phyloP scores from a whole-genome alignment of 2,797 vertebrate genomes.

The Acanthurus lineatus region DNA sequence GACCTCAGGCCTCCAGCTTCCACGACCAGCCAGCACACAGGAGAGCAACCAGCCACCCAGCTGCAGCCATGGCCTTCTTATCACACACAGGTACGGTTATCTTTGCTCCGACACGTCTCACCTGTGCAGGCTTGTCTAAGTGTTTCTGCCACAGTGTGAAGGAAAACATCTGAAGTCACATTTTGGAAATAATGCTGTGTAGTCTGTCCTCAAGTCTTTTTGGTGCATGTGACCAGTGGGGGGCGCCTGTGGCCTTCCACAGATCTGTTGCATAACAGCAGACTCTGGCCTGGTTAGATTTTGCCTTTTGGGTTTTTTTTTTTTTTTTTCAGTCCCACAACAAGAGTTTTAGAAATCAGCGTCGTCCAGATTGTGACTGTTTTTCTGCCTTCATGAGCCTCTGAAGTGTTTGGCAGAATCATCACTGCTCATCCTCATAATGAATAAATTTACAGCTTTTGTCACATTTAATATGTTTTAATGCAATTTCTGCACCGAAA shows the following conservation, averaged over 20 bases:
- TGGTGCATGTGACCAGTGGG: constrained; percentile 62
- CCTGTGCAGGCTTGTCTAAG: too few species aligned
- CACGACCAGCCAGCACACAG: constrained; percentile 78
- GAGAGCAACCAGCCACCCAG: constrained; percentile 72
- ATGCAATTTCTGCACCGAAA: not conserved
- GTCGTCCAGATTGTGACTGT: constrained; percentile 45
- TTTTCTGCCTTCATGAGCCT: constrained; percentile 30
- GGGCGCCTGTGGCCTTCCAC: constrained; percentile 55
- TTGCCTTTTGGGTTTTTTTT: constrained; percentile 40
- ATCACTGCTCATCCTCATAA: constrained; percentile 3
- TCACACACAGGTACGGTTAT: constrained; percentile 80
- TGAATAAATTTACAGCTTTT: not conserved
- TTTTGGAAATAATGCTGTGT: not conserved
- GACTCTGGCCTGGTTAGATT: constrained; percentile 44
- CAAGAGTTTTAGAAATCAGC: constrained; percentile 42
- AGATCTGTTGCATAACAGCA: constrained; percentile 62
- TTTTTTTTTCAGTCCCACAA: constrained; percentile 47
- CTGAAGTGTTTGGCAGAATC: constrained; percentile 19
- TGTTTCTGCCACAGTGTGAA: too few species aligned
- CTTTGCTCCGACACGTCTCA: not conserved
- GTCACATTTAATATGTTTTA: constrained; percentile 1
- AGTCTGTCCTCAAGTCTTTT: not conserved
- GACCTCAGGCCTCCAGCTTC: constrained; percentile 75
- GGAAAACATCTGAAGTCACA: too few species aligned
- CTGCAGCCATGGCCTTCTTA: constrained; percentile 81